Percentiles rank a stretch among this genome's conserved stretches.
Evolutionary conservation across 1,140 invertebrate genomes (phyloP).

Genomic region (Zophobas morio): DNA sequence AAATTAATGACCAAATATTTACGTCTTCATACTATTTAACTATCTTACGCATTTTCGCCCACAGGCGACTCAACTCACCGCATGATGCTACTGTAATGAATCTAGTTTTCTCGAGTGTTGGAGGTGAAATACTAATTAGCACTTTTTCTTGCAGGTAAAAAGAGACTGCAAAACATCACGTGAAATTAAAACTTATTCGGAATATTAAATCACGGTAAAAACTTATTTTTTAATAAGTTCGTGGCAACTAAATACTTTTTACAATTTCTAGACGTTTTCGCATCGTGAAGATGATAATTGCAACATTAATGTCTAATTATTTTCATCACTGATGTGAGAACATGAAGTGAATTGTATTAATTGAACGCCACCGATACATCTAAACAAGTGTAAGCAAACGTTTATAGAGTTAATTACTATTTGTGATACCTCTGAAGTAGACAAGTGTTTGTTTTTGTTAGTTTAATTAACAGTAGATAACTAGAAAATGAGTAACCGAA

Average conservation of each 20-base stretch:
- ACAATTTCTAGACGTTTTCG: background rate
- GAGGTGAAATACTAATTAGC: slow-evolving; percentile 20
- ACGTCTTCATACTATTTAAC: slow-evolving; percentile 31
- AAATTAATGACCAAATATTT: slow-evolving; percentile 48
- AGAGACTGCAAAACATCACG: slow-evolving; percentile 36
- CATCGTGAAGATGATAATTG: background rate
- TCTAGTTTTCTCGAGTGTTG: background rate
- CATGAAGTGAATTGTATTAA: slow-evolving; percentile 39
- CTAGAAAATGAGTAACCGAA: slow-evolving; percentile 15
- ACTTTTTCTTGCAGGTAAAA: slow-evolving; percentile 30
- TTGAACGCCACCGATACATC: slow-evolving; percentile 27
- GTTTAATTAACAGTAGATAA: slow-evolving; percentile 9
- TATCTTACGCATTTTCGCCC: background rate
- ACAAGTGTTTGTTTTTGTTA: background rate
- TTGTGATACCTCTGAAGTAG: slow-evolving; percentile 13
- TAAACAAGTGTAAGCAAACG: slow-evolving; percentile 24
- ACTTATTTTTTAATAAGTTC: background rate
- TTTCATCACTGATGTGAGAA: slow-evolving; percentile 11
- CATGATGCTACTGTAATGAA: background rate
- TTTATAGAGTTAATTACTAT: slow-evolving; percentile 6
- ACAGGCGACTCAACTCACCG: no score
- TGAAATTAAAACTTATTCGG: slow-evolving; percentile 1
- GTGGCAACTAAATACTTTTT: slow-evolving; percentile 1
- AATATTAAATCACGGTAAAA: background rate
- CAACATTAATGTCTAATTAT: slow-evolving; percentile 26